A percentile compares a stretch with the other conserved stretches of the same genome.
Conservation (phyloP, 2,888 invertebrate species). For the Caenorhabditis drosophilae region DNA sequence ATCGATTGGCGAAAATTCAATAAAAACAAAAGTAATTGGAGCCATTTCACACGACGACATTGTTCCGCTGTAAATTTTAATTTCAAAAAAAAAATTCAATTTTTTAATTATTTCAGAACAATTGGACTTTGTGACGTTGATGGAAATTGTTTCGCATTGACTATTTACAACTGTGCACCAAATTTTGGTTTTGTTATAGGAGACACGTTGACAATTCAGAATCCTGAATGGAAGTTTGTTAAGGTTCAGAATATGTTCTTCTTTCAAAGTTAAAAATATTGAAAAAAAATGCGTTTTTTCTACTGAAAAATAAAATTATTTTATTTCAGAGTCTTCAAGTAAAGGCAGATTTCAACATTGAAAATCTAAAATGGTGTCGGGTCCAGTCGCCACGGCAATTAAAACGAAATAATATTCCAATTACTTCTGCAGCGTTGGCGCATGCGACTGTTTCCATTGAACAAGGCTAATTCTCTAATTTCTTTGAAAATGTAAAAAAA, state of each 20-base stretch:
- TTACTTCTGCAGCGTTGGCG: neutral
- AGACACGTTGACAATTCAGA: slow-evolving; percentile 17
- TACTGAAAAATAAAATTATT: too few species aligned
- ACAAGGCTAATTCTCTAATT: neutral
- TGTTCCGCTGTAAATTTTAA: slow-evolving; percentile 23
- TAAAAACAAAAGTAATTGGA: slow-evolving; percentile 24
- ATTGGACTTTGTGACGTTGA: neutral
- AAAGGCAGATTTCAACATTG: neutral
- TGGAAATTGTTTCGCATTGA: slow-evolving; percentile 20
- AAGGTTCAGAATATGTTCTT: slow-evolving; percentile 15
- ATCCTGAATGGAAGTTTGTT: slow-evolving; percentile 13
- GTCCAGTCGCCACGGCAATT: slow-evolving; percentile 3
- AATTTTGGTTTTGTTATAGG: slow-evolving; percentile 34
- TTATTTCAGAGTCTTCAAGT: slow-evolving; percentile 11
- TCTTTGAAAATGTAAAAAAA: neutral
- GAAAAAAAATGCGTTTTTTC: too few species aligned
- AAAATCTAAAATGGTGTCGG: slow-evolving; percentile 3
- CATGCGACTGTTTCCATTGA: slow-evolving; percentile 1
- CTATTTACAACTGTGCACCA: slow-evolving; percentile 26
- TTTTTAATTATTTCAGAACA: neutral
- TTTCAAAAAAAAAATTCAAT: too few species aligned
- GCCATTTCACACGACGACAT: slow-evolving; percentile 20
- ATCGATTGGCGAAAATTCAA: neutral
- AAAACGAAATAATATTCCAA: slow-evolving; percentile 11
- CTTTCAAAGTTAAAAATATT: neutral